Conservation (phyloP, 2,797 vertebrate genomes). For the Luscinia megarhynchos region DNA sequence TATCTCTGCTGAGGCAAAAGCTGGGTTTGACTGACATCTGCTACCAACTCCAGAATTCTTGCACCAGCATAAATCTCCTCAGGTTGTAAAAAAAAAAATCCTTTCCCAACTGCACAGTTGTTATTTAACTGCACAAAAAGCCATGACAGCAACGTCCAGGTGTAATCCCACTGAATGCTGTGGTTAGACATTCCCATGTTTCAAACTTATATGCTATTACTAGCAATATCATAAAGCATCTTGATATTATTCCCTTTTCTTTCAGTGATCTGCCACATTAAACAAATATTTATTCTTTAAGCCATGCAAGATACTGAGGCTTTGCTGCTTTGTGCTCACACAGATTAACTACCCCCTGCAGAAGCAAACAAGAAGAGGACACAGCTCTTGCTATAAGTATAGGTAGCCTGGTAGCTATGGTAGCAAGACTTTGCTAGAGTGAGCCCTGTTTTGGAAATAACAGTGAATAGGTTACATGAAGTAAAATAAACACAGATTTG, state of each 20-base stretch:
- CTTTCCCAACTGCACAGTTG: not conserved
- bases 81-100: not conserved
- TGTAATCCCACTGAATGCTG: not conserved
- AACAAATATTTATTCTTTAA: not conserved
- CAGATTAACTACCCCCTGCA: not conserved
- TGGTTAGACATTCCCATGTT: not conserved
- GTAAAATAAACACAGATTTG: constrained; percentile 30
- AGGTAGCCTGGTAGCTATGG: constrained; percentile 32
- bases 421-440: not conserved
- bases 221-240: not conserved
- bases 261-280: not conserved
- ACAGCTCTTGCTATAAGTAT: not conserved
- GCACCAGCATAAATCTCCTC: not conserved
- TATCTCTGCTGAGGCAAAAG: not conserved
- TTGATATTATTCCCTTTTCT: not conserved
- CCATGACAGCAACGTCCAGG: not conserved
- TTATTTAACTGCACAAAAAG: not conserved
- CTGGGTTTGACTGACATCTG: not conserved
- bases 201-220: not conserved
- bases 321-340: not conserved
- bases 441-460: not conserved
- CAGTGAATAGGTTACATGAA: not conserved
- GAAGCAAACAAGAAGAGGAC: not conserved
- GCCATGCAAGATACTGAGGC: not conserved
- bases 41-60: not conserved